phyloP scores from a whole-genome alignment of 2,113 vertebrate species.

The Istiophorus platypterus region DNA sequence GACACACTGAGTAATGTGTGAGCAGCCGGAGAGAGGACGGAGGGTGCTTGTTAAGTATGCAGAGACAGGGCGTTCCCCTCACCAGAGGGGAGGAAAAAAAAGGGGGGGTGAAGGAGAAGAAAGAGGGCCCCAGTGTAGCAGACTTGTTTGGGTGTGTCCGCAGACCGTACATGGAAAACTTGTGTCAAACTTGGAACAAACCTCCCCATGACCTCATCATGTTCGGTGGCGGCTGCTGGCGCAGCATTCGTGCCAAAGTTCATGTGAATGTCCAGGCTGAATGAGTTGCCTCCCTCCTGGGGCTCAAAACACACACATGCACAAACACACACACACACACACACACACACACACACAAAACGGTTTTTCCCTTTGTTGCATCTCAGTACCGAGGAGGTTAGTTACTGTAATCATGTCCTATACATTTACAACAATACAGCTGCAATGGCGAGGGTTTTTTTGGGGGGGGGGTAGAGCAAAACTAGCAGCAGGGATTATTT shows the following conservation, averaged over 20 bases:
- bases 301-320: background rate
- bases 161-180: conserved; percentile 75
- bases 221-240: conserved; percentile 49
- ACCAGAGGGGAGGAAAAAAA: conserved; percentile 23
- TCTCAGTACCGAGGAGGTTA: background rate
- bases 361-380: conserved; percentile 25
- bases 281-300: conserved; percentile 10
- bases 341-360: too few relatives aligned
- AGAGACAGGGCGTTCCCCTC: conserved; percentile 76
- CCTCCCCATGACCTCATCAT: conserved; percentile 69
- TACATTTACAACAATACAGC: conserved; percentile 20
- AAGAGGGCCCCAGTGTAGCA: conserved; percentile 4
- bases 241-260: conserved; percentile 34
- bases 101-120: background rate
- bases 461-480: conserved; percentile 1
- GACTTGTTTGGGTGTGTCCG: conserved; percentile 73
- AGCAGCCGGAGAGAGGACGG: conserved; percentile 41
- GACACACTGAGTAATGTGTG: conserved; percentile 41
- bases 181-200: conserved; percentile 63
- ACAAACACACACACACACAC: too few relatives aligned
- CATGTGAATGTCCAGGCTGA: conserved; percentile 38
- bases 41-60: conserved; percentile 63
- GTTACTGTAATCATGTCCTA: background rate
- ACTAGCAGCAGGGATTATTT: conserved; percentile 61
- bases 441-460: conserved; percentile 5